Evolutionary conservation across 2,113 vertebrate genomes (phyloP).

Genomic region (Oenanthe melanoleuca): DNA sequence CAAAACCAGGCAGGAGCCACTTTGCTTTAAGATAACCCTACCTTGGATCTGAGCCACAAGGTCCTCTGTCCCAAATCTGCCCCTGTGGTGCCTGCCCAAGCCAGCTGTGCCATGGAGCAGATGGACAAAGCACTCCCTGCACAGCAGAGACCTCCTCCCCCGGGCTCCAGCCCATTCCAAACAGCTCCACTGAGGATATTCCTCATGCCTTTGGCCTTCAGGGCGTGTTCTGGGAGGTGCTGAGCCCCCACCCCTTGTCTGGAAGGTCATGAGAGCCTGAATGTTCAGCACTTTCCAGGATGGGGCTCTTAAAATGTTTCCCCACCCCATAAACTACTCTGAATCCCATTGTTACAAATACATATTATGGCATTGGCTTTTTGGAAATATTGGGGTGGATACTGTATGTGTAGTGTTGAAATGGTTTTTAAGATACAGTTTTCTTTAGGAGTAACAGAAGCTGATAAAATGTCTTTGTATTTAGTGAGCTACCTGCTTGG

Average conservation of each 20-base stretch:
- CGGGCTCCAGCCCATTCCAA: background rate
- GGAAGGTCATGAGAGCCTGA: background rate
- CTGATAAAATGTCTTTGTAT: too few relatives aligned
- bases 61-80: background rate
- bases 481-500: too few relatives aligned
- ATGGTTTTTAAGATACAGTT: too few relatives aligned
- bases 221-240: background rate
- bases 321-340: accelerated
- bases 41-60: background rate
- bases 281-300: background rate
- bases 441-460: too few relatives aligned
- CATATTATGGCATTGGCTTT: too few relatives aligned
- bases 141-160: background rate
- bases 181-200: background rate
- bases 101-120: background rate
- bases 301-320: background rate
- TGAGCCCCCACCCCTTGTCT: background rate
- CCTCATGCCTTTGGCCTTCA: background rate
- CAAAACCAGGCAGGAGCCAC: background rate
- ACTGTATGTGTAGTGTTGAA: too few relatives aligned
- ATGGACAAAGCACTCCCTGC: background rate
- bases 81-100: background rate
- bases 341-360: background rate
- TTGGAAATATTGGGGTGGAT: too few relatives aligned
- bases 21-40: background rate